Conservation (phyloP, 2,797 vertebrate species). For the Parambassis ranga region DNA sequence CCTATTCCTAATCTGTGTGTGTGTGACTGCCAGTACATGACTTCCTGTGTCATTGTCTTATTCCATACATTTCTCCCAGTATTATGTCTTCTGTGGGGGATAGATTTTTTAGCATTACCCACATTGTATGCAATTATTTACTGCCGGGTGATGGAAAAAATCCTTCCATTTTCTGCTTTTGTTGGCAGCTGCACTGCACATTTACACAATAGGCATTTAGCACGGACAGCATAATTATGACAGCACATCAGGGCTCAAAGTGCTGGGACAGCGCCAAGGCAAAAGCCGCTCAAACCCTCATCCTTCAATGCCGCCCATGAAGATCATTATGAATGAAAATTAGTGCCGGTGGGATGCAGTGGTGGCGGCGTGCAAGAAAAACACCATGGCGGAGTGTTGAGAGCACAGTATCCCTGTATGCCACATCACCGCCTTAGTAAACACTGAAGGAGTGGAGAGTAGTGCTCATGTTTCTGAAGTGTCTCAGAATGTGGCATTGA, state of each 20-base stretch:
- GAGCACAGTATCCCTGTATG: not conserved
- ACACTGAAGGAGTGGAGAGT: not conserved
- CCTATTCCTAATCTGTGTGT: slow-evolving; percentile 35
- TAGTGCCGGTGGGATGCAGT: slow-evolving; percentile 50
- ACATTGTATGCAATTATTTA: slow-evolving; percentile 69
- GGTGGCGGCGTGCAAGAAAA: not conserved
- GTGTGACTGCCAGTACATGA: slow-evolving; percentile 27
- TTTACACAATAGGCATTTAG: slow-evolving; percentile 74
- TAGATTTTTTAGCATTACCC: slow-evolving; percentile 55
- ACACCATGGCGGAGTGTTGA: not conserved
- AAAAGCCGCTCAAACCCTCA: slow-evolving; percentile 58
- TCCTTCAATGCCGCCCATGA: slow-evolving; percentile 68
- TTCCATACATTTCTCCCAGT: slow-evolving; percentile 52
- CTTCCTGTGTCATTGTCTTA: slow-evolving; percentile 67
- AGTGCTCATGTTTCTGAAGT: not conserved
- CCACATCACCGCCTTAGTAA: not conserved
- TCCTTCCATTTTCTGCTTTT: slow-evolving; percentile 62
- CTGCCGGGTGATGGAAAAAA: slow-evolving; percentile 57
- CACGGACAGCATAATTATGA: slow-evolving; percentile 74
- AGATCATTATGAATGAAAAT: slow-evolving; percentile 71
- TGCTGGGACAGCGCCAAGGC: slow-evolving; percentile 66
- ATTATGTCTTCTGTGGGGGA: slow-evolving; percentile 55
- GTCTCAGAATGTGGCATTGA: not conserved
- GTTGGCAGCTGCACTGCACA: slow-evolving; percentile 61
- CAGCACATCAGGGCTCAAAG: slow-evolving; percentile 61